phyloP scores from a whole-genome alignment of 2,888 invertebrate genomes.

The Ferrisia virgata region DNA sequence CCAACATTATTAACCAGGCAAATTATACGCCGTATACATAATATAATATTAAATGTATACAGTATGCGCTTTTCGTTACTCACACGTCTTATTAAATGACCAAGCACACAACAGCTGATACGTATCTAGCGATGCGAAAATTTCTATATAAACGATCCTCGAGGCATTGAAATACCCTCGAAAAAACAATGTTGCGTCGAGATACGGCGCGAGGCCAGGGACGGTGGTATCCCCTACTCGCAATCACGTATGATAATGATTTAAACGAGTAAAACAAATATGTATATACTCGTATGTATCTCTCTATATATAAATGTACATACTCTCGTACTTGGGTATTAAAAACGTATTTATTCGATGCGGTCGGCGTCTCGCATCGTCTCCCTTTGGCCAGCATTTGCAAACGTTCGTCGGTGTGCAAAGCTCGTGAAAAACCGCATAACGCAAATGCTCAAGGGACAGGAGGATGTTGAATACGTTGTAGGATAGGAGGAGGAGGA shows the following conservation, averaged over 20 bases:
- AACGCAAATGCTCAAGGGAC: background rate
- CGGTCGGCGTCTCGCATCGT: background rate
- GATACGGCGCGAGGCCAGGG: too few relatives aligned
- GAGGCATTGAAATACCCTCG: background rate
- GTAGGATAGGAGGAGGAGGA: too few relatives aligned
- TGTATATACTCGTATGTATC: too few relatives aligned
- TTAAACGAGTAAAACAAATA: background rate
- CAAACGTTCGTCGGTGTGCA: background rate
- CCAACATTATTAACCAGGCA: background rate
- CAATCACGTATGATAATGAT: background rate
- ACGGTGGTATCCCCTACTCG: too few relatives aligned
- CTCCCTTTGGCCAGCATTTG: background rate
- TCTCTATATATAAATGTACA: too few relatives aligned
- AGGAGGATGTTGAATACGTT: too few relatives aligned
- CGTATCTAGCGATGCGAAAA: background rate
- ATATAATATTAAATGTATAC: background rate
- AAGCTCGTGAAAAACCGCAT: background rate
- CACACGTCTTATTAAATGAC: too few relatives aligned
- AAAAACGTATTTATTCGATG: background rate
- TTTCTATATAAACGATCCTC: background rate
- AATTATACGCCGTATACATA: too few relatives aligned
- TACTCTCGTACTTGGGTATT: background rate
- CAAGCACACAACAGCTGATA: background rate
- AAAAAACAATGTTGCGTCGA: too few relatives aligned
- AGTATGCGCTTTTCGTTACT: background rate